Percentiles rank a stretch among this genome's conserved stretches.
These are phyloP conservation scores for Ceyx melanurus DNA, from an alignment of 2,113 vertebrate genomes.

Conservation along the genomic window DNA sequence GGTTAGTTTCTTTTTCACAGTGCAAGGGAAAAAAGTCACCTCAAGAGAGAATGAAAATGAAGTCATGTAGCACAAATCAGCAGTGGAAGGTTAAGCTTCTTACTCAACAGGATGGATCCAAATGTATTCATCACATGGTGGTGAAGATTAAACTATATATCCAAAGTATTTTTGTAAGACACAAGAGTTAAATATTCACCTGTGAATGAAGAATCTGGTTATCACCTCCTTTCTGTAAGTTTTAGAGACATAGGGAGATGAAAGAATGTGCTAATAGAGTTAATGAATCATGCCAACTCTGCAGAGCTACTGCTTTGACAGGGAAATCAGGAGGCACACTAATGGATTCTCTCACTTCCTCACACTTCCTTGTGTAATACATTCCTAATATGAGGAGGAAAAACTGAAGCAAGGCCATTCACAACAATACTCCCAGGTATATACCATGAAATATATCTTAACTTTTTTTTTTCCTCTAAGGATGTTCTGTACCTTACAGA, in stretches of 20 bases:
- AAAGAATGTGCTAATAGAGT: not conserved
- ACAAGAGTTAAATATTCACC: rapidly evolving
- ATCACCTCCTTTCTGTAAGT: not conserved
- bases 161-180: rapidly evolving
- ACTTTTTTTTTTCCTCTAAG: not conserved
- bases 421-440: rapidly evolving
- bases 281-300: not conserved
- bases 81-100: not conserved
- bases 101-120: not conserved
- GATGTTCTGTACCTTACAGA: not conserved
- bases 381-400: not conserved
- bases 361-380: rapidly evolving
- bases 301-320: not conserved
- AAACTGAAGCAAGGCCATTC: not conserved
- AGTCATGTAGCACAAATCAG: not conserved
- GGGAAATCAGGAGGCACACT: not conserved
- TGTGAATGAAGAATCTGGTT: not conserved
- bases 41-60: not conserved
- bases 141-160: not conserved
- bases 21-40: not conserved
- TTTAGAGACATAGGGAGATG: not conserved
- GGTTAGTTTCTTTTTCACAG: not conserved
- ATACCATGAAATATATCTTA: not conserved
- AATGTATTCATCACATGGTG: not conserved
- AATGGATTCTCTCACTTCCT: not conserved